Evolutionary conservation across 2,113 vertebrate species (phyloP), one percentile per base, ranked within the genome.

Genomic region (Notothenia rossii): DNA sequence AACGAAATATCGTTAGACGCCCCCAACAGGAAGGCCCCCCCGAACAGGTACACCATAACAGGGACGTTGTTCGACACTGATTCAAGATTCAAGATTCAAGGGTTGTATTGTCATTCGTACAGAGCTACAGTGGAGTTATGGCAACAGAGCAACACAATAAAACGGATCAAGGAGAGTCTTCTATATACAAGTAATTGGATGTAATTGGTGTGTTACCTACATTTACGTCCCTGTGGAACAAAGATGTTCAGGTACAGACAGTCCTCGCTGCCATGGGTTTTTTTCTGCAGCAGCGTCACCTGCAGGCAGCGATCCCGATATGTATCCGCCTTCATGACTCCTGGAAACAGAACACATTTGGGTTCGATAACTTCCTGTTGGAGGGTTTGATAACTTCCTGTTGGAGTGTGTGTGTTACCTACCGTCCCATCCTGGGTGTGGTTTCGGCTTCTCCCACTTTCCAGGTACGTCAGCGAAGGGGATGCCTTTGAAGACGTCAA

Each of bases 351-450:
- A 53, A 71, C 29, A 72, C 10, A 36, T 8, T 29, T 29, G 25
- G 25, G 25, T 29, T 29, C 3, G 25, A 3, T 29, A 29, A 29
- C 25, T 29, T 29, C 29, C 25, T 25, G 25, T 25, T 25, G 2
- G 25, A 25, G 25, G 25, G 25, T 25, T 25, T 25, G 2, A 25
- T 25, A 25, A 25, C 2, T 25, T 25, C 25, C 29, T 29, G 29
- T 29, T 29, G 29, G 29, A 29, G 29, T 4, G 29, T 29, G 29
- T 29, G 36, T 40, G 36, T 5, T 14, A 40, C 20, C 33, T 18
- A 98, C 97, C 97, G 61, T 89, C 64, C 97, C 97, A 98, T 79
- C 97, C 96, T 0, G 96, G 96, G 70, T 98, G 97, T 15, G 85
- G 93, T 79, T 94, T 58, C 0, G 97, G 95, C 14, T 97, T 96